Conservation (phyloP, 23 tunicate species). For the Styela clava region DNA sequence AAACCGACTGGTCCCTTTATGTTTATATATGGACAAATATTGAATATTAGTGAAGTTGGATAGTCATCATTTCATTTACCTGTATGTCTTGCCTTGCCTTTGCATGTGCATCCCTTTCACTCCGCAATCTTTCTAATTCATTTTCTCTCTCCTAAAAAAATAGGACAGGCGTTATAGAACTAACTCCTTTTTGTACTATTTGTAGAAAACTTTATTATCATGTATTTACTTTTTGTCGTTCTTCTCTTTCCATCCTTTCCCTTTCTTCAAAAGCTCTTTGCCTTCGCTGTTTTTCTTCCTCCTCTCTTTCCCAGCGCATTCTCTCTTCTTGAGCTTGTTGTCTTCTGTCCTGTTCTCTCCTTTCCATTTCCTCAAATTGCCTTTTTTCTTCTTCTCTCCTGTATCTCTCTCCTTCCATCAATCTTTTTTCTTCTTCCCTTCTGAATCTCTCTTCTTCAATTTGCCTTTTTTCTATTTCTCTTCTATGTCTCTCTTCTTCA, state of each 20-base stretch:
- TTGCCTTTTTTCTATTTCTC: slow-evolving; percentile 21
- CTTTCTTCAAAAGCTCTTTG: slow-evolving; percentile 1
- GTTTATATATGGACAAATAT: no score
- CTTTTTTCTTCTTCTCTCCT: slow-evolving; percentile 50
- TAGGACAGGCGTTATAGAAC: no score
- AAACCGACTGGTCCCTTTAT: no score
- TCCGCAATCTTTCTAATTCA: neutral
- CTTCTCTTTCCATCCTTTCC: slow-evolving; percentile 2
- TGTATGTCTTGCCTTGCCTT: no score
- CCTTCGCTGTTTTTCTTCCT: slow-evolving; percentile 15
- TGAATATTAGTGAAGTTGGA: no score
- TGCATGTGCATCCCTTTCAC: neutral
- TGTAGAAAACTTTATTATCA: no score
- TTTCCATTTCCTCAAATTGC: slow-evolving; percentile 24
- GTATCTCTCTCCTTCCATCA: slow-evolving; percentile 21
- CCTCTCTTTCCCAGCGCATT: slow-evolving; percentile 6
- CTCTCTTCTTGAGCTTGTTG: slow-evolving; percentile 8
- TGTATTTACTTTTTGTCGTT: slow-evolving; percentile 7
- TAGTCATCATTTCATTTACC: no score
- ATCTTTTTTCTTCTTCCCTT: slow-evolving; percentile 28
- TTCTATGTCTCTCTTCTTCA: slow-evolving; percentile 27
- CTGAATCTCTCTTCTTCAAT: slow-evolving; percentile 10
- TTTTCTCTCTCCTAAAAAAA: neutral
- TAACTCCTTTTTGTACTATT: no score
- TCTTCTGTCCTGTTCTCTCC: neutral